Evolutionary conservation across 2,888 invertebrate genomes (phyloP).

Genomic region (Formica aserva): DNA sequence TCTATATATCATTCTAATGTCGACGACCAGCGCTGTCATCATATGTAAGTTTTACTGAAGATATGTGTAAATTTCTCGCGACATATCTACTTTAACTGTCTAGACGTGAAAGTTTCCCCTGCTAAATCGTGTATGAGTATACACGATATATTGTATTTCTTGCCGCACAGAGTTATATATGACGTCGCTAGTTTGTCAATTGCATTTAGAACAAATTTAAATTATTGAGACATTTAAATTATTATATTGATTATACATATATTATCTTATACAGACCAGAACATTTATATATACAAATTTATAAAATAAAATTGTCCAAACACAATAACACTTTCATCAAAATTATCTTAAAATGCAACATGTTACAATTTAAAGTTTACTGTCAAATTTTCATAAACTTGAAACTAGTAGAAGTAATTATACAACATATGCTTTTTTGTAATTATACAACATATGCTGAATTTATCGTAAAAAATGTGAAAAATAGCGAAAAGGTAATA

Average conservation of each 20-base stretch:
- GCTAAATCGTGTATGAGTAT: conserved; percentile 32
- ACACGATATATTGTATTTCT: neutral
- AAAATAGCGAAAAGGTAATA: neutral
- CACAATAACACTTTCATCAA: neutral
- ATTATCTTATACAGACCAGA: neutral
- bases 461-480: neutral
- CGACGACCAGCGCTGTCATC: conserved; percentile 11
- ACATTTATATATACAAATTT: neutral
- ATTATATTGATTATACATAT: neutral
- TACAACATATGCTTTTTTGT: neutral
- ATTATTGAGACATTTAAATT: neutral
- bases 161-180: neutral
- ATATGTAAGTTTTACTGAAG: conserved; percentile 46
- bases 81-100: conserved; percentile 43
- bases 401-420: neutral
- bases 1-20: conserved; percentile 31
- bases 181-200: neutral
- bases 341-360: neutral
- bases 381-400: neutral
- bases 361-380: neutral
- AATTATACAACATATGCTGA: neutral
- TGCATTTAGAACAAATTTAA: neutral
- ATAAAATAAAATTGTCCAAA: neutral
- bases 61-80: conserved; percentile 46
- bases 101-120: conserved; percentile 23